Conservation (phyloP, 2,888 invertebrate species). For the Chrysopilus asiliformis region DNA sequence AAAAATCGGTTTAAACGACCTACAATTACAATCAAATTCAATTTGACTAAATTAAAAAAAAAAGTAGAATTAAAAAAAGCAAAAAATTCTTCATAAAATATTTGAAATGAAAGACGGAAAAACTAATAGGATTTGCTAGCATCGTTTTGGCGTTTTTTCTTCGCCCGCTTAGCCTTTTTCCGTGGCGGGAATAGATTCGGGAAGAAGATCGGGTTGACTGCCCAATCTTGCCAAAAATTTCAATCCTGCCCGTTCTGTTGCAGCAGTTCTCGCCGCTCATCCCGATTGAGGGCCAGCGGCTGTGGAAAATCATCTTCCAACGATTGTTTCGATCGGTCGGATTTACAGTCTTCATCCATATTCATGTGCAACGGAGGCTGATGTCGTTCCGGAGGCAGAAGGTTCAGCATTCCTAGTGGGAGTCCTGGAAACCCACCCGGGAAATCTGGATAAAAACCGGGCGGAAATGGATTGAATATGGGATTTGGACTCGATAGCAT, state of each 20-base stretch:
- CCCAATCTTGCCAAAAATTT: constrained; percentile 38
- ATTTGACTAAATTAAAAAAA: too few relatives aligned
- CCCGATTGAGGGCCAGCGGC: constrained; percentile 45
- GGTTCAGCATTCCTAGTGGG: constrained; percentile 72
- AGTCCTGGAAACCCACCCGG: constrained; percentile 61
- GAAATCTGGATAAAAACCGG: constrained; percentile 75
- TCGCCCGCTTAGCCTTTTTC: constrained; percentile 10
- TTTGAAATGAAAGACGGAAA: too few relatives aligned
- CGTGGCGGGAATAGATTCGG: constrained; percentile 18
- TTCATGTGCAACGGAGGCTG: constrained; percentile 43
- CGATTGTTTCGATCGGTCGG: constrained; percentile 48
- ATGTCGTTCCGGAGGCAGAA: constrained; percentile 64
- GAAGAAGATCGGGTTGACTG: constrained; percentile 35
- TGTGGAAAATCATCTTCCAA: constrained; percentile 43
- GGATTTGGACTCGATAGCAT: constrained; percentile 46
- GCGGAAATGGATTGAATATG: constrained; percentile 63
- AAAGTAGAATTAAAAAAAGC: too few relatives aligned
- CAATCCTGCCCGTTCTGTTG: constrained; percentile 75
- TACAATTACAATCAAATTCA: too few relatives aligned
- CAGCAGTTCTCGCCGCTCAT: constrained; percentile 48
- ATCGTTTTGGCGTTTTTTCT: constrained; percentile 13
- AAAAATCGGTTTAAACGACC: too few relatives aligned
- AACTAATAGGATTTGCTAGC: too few relatives aligned
- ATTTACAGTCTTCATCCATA: constrained; percentile 53
- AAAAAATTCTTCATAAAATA: too few relatives aligned